Base-by-base conservation (phyloP, 1,140 invertebrate species). In the Drosophila guanche region DNA sequence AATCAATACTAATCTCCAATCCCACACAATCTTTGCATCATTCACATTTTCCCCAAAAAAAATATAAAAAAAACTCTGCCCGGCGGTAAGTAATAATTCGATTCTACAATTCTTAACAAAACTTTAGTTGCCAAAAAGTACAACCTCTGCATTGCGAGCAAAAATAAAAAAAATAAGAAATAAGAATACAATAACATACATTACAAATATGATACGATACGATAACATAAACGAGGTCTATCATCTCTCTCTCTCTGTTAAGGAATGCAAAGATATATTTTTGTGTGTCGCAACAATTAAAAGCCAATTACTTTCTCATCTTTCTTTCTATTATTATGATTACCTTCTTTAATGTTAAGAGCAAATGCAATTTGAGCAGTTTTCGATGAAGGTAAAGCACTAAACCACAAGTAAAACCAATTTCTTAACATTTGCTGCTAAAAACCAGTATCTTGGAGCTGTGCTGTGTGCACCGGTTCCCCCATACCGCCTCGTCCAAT, bases 241-340 rank as follows among this genome's bases (percentile, higher is more conserved):
- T 40, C 53, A 22, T 52, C 12, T 55, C 45, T 47, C 23, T 69
- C 46, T 69, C 43, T 54, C 50, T 62, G 60, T 65, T 70, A 65
- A 70, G 60, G 59, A 57, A 56, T 47, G 37, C 33, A 65, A 72
- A 12, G 33, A 37, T 12, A 37, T 37, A 37, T 37, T 43, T 68
- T 73, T 85, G 72, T 84, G 70, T 81, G 79, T 72, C 48, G 60
- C 68, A 68, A 73, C 56, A 81, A 90, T 88, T 83, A 79, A 88
- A 88, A 75, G 79, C 74, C 42, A 90, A 90, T 89, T 91, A 91
- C 85, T 91, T 91, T 91, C 90, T 91, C 90, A 91, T 91, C 85
- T 91, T 91, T 91, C 90, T 91, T 91, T 91, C 90, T 90, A 90
- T 90, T 88, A 78, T 89, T 89, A 88, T 88, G 76, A 68, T 86